phyloP scores from a whole-genome alignment of 2,113 vertebrate species.

The Zosterops borbonicus region DNA sequence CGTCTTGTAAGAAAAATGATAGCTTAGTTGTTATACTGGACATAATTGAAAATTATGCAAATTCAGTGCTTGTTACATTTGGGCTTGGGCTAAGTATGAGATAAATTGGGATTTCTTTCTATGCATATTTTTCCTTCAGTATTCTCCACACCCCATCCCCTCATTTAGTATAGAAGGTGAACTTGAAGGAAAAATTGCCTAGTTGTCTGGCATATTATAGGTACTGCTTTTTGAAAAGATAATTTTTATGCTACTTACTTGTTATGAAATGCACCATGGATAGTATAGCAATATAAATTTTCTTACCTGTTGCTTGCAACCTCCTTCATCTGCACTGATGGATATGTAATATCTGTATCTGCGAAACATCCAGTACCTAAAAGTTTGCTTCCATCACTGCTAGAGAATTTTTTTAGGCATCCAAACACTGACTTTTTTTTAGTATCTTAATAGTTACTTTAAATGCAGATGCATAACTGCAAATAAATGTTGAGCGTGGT shows the following conservation, averaged over 20 bases:
- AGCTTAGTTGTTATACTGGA: neutral
- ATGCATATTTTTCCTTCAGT: neutral
- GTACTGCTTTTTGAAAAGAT: constrained; percentile 34
- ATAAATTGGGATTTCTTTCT: neutral
- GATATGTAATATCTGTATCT: constrained; percentile 68
- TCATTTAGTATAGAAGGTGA: constrained; percentile 66
- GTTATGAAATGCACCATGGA: neutral
- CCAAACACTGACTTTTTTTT: neutral
- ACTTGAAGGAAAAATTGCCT: constrained; percentile 45
- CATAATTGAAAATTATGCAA: neutral
- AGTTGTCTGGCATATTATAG: constrained; percentile 52
- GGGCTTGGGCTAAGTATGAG: neutral
- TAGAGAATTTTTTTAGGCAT: constrained; percentile 39
- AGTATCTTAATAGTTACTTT: constrained; percentile 66
- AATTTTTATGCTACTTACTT: constrained; percentile 1
- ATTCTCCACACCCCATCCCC: neutral
- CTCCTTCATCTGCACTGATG: neutral
- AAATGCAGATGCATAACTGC: constrained; percentile 69
- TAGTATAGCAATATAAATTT: neutral
- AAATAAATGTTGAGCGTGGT: constrained; percentile 93
- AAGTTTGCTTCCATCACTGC: constrained; percentile 8
- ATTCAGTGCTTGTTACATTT: neutral
- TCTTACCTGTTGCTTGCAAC: neutral
- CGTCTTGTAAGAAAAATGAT: neutral
- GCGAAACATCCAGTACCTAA: constrained; percentile 61